Evolutionary conservation across 2,113 vertebrate species (phyloP), one percentile per base, ranked within the genome.

Genomic region (Solea solea): DNA sequence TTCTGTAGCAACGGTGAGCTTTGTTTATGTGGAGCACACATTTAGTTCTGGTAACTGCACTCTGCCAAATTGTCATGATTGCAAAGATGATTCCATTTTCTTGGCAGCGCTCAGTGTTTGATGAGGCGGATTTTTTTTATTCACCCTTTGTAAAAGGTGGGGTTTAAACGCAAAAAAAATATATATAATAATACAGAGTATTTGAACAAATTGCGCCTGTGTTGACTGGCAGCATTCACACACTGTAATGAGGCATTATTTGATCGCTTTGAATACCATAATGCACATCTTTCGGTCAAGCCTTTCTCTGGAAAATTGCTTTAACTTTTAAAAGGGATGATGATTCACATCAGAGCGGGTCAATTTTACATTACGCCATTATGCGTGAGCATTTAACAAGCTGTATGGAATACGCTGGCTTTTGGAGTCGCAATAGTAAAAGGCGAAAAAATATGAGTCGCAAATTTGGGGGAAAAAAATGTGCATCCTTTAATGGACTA

Each of bases 211-310:
- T 98, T 97, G 95, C 95, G 95, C 94, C 95, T 93, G 93, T 95
- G 94, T 95, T 97, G 96, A 96, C 96, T 97, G 96, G 95, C 95
- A 96, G 95, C 95, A 96, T 96, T 98, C 96, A 96, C 85, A 90
- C 95, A 92, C 94, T 93, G 96, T 98, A 97, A 98, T 98, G 95
- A 96, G 95, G 95, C 95, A 96, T 98, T 98, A 97, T 98, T 97
- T 96, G 95, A 93, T 94, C 95, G 94, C 95, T 98, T 96, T 97
- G 95, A 98, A 98, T 97, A 97, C 96, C 94, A 95, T 97, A 96
- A 98, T 97, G 95, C 96, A 94, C 95, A 94, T 95, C 94, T 86
- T 95, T 92, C 92, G 93, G 93, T 94, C 94, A 94, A 95, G 95
- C 95, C 93, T 95, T 96, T 97, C 95, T 96, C 92, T 92, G 93